Conservation (phyloP, 2,797 vertebrate species). For the Hydrocynus forskahlii region DNA sequence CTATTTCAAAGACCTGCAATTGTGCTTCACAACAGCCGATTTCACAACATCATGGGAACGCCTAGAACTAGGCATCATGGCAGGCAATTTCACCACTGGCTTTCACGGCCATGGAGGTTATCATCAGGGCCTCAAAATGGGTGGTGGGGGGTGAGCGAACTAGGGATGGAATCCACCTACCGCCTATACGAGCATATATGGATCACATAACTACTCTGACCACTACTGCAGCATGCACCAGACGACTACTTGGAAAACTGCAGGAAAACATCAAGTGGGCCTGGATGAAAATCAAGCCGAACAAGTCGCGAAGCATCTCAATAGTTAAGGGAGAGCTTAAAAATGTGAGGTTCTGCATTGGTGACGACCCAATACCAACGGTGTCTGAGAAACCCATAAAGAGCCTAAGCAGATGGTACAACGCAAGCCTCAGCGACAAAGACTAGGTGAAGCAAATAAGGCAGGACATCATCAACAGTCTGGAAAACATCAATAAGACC, state of each 20-base stretch:
- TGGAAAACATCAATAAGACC: not conserved
- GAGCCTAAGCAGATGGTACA: not conserved
- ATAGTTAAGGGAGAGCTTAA: conserved; percentile 13
- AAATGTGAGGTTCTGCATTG: not conserved
- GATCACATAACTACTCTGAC: conserved; percentile 28
- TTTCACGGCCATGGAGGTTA: not conserved
- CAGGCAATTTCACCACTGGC: not conserved
- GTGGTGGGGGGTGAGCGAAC: conserved; percentile 13
- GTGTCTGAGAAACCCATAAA: too few relatives aligned
- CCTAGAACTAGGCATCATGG: conserved; percentile 15
- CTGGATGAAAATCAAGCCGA: conserved; percentile 12
- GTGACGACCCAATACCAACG: too few relatives aligned
- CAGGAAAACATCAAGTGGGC: conserved; percentile 38
- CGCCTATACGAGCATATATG: conserved; percentile 31
- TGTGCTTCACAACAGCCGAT: conserved; percentile 8
- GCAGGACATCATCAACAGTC: not conserved
- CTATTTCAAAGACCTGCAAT: too few relatives aligned
- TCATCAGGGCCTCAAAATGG: conserved; percentile 33
- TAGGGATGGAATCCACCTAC: not conserved
- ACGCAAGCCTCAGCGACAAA: not conserved
- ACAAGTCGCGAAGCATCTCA: conserved; percentile 26
- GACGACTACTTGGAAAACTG: conserved; percentile 27
- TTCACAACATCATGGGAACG: conserved; percentile 37
- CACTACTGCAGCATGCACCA: conserved; percentile 35
- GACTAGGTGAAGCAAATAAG: not conserved